A percentile compares a stretch with the other conserved stretches of the same genome.
Evolutionary conservation across 2,797 vertebrate genomes (phyloP).

Genomic region (Sebastes hubbsi): DNA sequence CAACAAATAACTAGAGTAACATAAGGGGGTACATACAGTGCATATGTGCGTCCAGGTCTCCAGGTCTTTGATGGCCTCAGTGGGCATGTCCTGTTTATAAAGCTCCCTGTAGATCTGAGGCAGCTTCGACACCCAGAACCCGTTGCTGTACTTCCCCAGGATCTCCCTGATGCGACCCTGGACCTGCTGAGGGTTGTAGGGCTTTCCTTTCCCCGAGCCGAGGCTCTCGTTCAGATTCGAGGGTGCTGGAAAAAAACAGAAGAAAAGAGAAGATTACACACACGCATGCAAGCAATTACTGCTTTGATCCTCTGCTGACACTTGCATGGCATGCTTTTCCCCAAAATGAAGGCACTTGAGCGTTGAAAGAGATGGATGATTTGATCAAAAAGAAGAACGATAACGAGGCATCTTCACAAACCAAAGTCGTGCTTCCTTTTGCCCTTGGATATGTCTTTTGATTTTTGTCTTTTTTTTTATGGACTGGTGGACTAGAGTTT

Average conservation of each 20-base stretch:
- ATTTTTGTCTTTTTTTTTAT: not conserved
- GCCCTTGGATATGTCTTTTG: not conserved
- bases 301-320: not conserved
- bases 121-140: slow-evolving; percentile 94
- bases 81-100: slow-evolving; percentile 90
- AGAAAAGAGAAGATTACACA: slow-evolving; percentile 10
- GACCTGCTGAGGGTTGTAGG: slow-evolving; percentile 82
- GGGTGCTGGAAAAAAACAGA: slow-evolving; percentile 69
- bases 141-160: slow-evolving; percentile 89
- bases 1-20: not conserved
- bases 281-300: not conserved
- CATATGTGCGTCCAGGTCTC: slow-evolving; percentile 95
- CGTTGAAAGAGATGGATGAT: not conserved
- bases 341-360: not conserved
- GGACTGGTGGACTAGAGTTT: not conserved
- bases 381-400: not conserved
- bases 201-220: slow-evolving; percentile 61
- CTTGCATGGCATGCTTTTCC: not conserved
- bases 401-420: not conserved
- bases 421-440: not conserved
- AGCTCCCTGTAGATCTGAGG: slow-evolving; percentile 91
- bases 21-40: slow-evolving; percentile 80
- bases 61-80: slow-evolving; percentile 87
- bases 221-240: slow-evolving; percentile 68
- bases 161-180: slow-evolving; percentile 91